These are phyloP conservation scores for Apteryx owenii DNA, from an alignment of 2,113 vertebrate species.

Conservation along the genomic window DNA sequence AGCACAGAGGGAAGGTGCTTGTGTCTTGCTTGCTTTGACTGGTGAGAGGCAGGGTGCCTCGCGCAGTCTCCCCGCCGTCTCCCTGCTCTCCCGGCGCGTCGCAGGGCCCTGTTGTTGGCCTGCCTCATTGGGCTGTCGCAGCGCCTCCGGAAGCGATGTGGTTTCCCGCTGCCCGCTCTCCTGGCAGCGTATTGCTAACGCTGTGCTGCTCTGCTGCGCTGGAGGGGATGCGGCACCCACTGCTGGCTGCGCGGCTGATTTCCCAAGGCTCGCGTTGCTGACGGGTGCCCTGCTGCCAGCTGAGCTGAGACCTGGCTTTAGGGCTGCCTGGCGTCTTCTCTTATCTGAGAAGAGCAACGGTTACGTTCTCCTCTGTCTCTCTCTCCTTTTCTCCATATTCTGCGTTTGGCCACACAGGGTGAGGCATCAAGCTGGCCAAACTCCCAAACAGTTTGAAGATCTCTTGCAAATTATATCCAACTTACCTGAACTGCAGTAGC, in stretches of 20 bases:
- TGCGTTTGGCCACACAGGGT: not conserved
- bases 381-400: not conserved
- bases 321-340: not conserved
- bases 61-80: rapidly evolving
- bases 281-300: not conserved
- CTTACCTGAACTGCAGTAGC: no score
- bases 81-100: no score
- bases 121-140: rapidly evolving
- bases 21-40: not conserved
- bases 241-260: not conserved
- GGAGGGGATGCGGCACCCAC: rapidly evolving
- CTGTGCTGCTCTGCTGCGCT: not conserved
- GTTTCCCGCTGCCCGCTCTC: not conserved
- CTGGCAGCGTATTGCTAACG: not conserved
- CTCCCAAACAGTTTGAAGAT: not conserved
- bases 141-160: no score
- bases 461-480: not conserved
- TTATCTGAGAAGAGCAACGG: not conserved
- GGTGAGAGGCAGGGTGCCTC: not conserved
- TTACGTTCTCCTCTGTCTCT: not conserved
- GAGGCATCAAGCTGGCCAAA: rapidly evolving
- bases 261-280: not conserved
- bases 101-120: no score
- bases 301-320: not conserved
- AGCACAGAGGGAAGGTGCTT: no score